Conservation (phyloP, 2,888 invertebrate species). For the Lepidochrysops patricia region DNA sequence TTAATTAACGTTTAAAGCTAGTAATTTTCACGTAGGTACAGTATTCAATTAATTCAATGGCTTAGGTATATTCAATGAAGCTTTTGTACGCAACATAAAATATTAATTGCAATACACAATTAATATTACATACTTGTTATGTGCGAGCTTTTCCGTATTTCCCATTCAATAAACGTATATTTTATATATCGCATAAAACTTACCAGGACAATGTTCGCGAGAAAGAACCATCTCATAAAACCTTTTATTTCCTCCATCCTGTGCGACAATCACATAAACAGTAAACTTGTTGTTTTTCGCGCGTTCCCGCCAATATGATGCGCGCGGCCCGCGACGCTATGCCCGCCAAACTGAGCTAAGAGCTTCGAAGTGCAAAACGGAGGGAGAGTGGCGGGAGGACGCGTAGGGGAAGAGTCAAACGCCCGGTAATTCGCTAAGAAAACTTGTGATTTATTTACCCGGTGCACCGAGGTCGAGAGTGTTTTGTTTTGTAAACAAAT, state of each 20-base stretch:
- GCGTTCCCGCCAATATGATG: slow-evolving; percentile 55
- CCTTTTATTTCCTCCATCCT: slow-evolving; percentile 32
- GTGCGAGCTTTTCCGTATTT: background rate
- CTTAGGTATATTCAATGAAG: too few species aligned
- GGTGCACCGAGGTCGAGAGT: slow-evolving; percentile 49
- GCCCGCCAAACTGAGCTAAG: slow-evolving; percentile 68
- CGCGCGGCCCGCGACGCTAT: slow-evolving; percentile 57
- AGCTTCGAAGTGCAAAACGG: slow-evolving; percentile 70
- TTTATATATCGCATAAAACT: slow-evolving; percentile 27
- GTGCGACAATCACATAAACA: slow-evolving; percentile 54
- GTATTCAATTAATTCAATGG: background rate
- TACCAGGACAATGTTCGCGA: slow-evolving; percentile 50
- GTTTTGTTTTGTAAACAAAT: slow-evolving; percentile 34
- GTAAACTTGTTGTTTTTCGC: slow-evolving; percentile 35
- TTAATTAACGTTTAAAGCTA: too few species aligned
- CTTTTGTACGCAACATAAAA: too few species aligned
- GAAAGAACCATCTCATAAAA: slow-evolving; percentile 46
- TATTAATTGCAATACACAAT: background rate
- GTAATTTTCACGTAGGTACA: background rate
- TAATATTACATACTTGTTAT: too few species aligned
- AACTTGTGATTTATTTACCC: slow-evolving; percentile 64
- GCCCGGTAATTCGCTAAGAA: slow-evolving; percentile 72
- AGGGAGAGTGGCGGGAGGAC: slow-evolving; percentile 70
- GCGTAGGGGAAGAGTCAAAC: slow-evolving; percentile 67
- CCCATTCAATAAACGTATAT: background rate